Base-by-base conservation (phyloP, 2,888 invertebrate species). In the Oligia fasciuncula region DNA sequence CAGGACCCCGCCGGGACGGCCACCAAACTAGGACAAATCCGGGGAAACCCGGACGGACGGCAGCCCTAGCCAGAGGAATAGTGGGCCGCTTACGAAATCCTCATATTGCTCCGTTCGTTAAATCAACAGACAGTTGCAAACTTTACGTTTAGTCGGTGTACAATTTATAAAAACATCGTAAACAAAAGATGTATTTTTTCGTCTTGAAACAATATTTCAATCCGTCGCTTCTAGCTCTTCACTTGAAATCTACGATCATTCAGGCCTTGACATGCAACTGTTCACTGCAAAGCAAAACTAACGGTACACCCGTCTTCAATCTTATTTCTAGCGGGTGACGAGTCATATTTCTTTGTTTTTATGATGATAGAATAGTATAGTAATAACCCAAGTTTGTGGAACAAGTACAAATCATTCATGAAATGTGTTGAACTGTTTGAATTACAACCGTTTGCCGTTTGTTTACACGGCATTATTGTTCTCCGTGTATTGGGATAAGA, bases 401-500 rank as follows among this genome's bases (percentile, higher is more conserved):
- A 87, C 93, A 91, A 93, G 92, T 93, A 95, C 94, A 94, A 95
- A 95, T 94, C 94, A 94, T 94, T 93, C 93, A 93, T 92, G 94
- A 93, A 93, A 92, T 92, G 91, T 93, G 91, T 92, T 91, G 91
- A 90, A 89, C 87, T 89, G 85, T 89, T 88, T 92, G 92, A 93
- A 93, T 94, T 93, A 93, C 91, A 91, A 88, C 88, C 81, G 81
- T 85, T 79, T 82, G 86, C 83, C 76, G 83, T 90, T 85, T 92
- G 91, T 92, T 93, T 92, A 90, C 89, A 81, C 74, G 68, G 68
- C 80, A 85, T 86, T 91, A 90, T 91, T 90, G 89, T 88, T 88
- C 80, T 89, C 79, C 92, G 91, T 91, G 89, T 89, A 87, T 84
- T 88, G 85, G 76, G 60, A 83, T 85, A 87, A 69, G 86, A 84